These are phyloP conservation scores for Diarsia brunnea DNA, from an alignment of 2,888 invertebrate genomes.

Conservation along the genomic window DNA sequence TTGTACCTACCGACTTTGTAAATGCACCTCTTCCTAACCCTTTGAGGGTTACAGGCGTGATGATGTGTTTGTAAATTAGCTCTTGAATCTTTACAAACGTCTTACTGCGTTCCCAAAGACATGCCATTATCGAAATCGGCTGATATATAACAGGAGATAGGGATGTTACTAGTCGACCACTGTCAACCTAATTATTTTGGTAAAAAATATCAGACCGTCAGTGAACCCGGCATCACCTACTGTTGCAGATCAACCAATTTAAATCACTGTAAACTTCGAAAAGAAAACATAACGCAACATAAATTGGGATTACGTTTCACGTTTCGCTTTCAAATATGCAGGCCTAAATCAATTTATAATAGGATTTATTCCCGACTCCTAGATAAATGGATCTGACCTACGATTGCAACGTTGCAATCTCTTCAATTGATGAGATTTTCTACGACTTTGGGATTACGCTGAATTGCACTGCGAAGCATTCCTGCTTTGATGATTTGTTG, in stretches of 20 bases:
- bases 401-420: conserved; percentile 52
- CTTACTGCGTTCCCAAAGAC: background rate
- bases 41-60: background rate
- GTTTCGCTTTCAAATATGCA: conserved; percentile 12
- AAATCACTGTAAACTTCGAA: background rate
- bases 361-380: background rate
- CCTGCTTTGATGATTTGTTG: conserved; percentile 27
- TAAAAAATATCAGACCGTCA: too few species aligned
- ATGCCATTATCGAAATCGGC: background rate
- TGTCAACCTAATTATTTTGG: too few species aligned
- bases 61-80: background rate
- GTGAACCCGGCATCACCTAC: too few species aligned
- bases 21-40: background rate
- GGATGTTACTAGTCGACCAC: too few species aligned
- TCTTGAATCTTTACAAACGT: background rate
- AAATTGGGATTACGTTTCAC: conserved; percentile 14
- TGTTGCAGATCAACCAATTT: background rate
- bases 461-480: conserved; percentile 9
- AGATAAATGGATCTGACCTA: conserved; percentile 39
- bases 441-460: conserved; percentile 25
- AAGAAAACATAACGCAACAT: background rate
- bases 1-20: background rate
- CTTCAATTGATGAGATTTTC: conserved; percentile 40
- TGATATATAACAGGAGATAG: background rate
- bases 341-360: conserved; percentile 32